Base-by-base conservation (phyloP, 2,113 vertebrate species). In the Etheostoma cragini region DNA sequence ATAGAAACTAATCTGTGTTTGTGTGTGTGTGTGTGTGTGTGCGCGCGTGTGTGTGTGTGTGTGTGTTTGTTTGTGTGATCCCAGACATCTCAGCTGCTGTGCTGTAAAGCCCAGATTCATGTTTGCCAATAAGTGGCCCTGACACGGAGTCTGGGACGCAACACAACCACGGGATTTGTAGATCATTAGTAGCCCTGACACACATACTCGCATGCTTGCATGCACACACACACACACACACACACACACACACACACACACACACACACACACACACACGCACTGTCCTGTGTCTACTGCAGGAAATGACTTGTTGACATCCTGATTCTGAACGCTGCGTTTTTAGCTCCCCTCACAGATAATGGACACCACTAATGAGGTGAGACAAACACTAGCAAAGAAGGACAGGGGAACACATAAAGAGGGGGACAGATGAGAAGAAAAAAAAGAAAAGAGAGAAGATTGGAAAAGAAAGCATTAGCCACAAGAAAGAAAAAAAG, bases 271-370 rank as follows among this genome's bases (percentile, higher is more conserved):
- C 45, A 49, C 22, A 19, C 63, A 30, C 45, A 33, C 10, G 4
- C 26, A 8, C 26, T 30, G 62, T 69, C 52, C 52, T 52, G 74
- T 85, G 61, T 75, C 87, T 83, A 60, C 62, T 72, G 65, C 77
- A 90, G 89, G 89, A 93, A 84, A 90, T 91, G 78, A 88, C 87
- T 79, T 85, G 82, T 90, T 92, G 91, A 93, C 88, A 85, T 91
- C 85, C 67, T 86, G 79, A 82, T 88, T 87, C 65, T 86, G 76
- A 87, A 71, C 50, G 49, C 82, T 78, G 81, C 75, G 73, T 83
- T 76, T 80, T 80, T 47, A 58, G 81, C 86, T 89, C 77, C 85
- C 82, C 89, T 75, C 50, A 45, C 56, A 79, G 80, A 89, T 87
- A 88, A 90, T 68, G 74, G 85, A 85, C 57, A 53, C 75, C 57